phyloP scores from a whole-genome alignment of 2,797 vertebrate species.

The Dendrocincla fuliginosa region DNA sequence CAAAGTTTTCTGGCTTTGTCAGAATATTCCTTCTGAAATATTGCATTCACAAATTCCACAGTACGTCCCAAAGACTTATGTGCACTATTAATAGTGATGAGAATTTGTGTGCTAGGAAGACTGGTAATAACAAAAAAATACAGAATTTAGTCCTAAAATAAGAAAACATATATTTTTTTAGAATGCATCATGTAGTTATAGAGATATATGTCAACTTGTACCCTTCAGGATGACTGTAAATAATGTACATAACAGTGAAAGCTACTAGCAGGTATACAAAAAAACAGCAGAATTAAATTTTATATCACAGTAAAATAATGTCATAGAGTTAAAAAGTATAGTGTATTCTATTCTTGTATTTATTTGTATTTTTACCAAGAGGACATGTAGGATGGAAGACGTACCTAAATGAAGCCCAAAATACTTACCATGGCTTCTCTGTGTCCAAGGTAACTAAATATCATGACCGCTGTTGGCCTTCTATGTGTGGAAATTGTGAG shows the following conservation, averaged over 20 bases:
- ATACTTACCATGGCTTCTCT: neutral
- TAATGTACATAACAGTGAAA: neutral
- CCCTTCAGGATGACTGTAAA: neutral
- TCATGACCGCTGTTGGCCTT: neutral
- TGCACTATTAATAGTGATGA: neutral
- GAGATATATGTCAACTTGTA: neutral
- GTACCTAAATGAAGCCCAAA: neutral
- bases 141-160: neutral
- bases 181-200: neutral
- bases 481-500: neutral
- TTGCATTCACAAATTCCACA: neutral
- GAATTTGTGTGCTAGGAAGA: neutral
- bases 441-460: neutral
- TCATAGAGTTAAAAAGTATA: neutral
- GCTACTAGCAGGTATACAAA: neutral
- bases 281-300: neutral
- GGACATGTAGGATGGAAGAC: neutral
- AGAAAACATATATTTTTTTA: neutral
- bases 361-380: neutral
- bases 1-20: neutral
- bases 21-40: neutral
- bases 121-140: neutral
- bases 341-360: neutral
- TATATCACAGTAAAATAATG: neutral
- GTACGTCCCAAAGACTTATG: neutral